phyloP scores from a whole-genome alignment of 2,113 vertebrate genomes.

The Nannospalax galili region DNA sequence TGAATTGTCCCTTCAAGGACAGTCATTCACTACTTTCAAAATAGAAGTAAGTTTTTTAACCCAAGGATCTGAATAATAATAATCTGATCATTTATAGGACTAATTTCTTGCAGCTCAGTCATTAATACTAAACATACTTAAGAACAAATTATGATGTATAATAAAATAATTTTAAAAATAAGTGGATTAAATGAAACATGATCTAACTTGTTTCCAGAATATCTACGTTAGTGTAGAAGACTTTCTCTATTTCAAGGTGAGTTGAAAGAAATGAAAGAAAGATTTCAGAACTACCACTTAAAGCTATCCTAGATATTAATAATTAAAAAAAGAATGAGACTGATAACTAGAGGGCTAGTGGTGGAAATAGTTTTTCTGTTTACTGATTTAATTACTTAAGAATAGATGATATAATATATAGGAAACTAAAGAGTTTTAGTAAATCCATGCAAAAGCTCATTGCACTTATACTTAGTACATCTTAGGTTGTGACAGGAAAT shows the following conservation, averaged over 20 bases:
- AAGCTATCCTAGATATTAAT: neutral
- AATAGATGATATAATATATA: neutral
- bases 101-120: neutral
- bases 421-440: neutral
- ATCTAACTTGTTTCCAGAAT: neutral
- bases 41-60: neutral
- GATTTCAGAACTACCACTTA: neutral
- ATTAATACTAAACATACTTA: neutral
- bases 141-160: neutral
- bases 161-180: neutral
- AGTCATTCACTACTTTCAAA: neutral
- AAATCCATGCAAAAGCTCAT: neutral
- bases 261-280: neutral
- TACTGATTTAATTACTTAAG: neutral
- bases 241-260: neutral
- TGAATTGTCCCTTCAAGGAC: neutral
- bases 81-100: neutral
- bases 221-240: neutral
- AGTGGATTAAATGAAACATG: neutral
- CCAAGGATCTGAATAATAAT: neutral
- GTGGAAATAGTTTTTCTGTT: neutral
- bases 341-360: neutral
- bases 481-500: neutral
- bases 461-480: neutral
- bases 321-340: neutral